Percentiles rank a stretch among this genome's conserved stretches.
Evolutionary conservation across 1,140 invertebrate species (phyloP).

Genomic region (Aphaenogaster rudis): DNA sequence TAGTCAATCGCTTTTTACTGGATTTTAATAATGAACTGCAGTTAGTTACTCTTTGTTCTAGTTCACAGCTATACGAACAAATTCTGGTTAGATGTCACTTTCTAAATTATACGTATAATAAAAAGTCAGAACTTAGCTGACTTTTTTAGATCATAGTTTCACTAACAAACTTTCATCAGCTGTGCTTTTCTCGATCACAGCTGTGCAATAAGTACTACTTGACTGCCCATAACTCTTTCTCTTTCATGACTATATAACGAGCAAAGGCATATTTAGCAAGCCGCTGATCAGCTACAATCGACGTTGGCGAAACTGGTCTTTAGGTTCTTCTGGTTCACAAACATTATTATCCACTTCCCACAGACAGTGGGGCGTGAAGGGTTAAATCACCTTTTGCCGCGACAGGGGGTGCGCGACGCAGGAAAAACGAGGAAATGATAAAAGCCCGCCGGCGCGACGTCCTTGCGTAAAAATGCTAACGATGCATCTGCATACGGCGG

Average conservation of each 20-base stretch:
- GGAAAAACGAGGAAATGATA: conserved; percentile 66
- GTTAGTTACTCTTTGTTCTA: conserved; percentile 11
- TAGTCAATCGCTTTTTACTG: neutral
- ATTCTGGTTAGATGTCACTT: neutral
- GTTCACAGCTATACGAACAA: neutral
- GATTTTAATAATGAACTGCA: conserved; percentile 1
- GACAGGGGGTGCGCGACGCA: conserved; percentile 25
- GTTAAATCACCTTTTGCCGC: conserved; percentile 49
- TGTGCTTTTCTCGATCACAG: conserved; percentile 12
- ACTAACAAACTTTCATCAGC: conserved; percentile 19
- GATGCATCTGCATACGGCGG: conserved; percentile 68
- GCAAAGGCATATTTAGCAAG: neutral
- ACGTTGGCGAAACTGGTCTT: neutral
- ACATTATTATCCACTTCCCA: conserved; percentile 25
- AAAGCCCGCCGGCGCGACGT: conserved; percentile 64
- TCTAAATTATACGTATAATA: neutral
- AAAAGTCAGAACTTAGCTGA: neutral
- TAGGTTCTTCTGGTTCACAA: neutral
- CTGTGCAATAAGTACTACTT: neutral
- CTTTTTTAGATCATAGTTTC: neutral
- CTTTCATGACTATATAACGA: neutral
- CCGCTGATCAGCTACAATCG: neutral
- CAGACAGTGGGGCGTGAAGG: conserved; percentile 17
- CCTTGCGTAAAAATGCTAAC: conserved; percentile 74
- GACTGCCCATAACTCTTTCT: neutral